A percentile compares a stretch with the other conserved stretches of the same genome.
Evolutionary conservation across 2,888 invertebrate species (phyloP).

Genomic region (Aleiodes testaceus): DNA sequence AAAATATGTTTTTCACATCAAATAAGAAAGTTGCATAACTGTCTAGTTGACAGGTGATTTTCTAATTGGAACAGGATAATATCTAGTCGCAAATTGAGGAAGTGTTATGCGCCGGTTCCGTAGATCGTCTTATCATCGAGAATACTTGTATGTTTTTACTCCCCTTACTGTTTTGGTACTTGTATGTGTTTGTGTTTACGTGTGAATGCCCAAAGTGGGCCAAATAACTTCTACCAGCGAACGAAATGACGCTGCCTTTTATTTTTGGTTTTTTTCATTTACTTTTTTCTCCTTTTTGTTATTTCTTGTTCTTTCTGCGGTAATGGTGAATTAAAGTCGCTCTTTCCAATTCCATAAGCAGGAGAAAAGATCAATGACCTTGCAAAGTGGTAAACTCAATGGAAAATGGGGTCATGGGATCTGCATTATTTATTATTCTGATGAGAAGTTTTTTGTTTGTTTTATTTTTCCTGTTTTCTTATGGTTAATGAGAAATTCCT

Average conservation of each 20-base stretch:
- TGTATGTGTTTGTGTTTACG: conserved; percentile 30
- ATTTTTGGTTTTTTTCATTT: conserved; percentile 21
- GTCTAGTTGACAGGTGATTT: conserved; percentile 19
- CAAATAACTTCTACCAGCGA: conserved; percentile 37
- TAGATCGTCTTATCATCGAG: conserved; percentile 31
- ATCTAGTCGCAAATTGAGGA: conserved; percentile 50
- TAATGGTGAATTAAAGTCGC: conserved; percentile 34
- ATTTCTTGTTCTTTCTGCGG: conserved; percentile 2
- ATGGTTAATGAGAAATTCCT: background rate
- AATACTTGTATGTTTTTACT: conserved; percentile 19
- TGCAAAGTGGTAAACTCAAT: conserved; percentile 28
- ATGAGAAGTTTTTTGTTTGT: background rate
- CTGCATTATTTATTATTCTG: conserved; percentile 36
- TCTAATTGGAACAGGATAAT: conserved; percentile 47
- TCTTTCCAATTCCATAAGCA: conserved; percentile 38
- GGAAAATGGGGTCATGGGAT: conserved; percentile 40
- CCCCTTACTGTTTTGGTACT: background rate
- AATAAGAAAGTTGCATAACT: conserved; percentile 26
- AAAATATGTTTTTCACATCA: background rate
- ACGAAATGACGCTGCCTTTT: conserved; percentile 15
- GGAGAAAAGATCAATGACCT: conserved; percentile 43
- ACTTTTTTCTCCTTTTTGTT: conserved; percentile 11
- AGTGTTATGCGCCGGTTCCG: conserved; percentile 50
- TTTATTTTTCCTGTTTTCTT: background rate
- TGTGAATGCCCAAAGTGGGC: conserved; percentile 51